A percentile compares a stretch with the other conserved stretches of the same genome.
Evolutionary conservation across 2,113 vertebrate genomes (phyloP).

Genomic region (Anas platyrhynchos): DNA sequence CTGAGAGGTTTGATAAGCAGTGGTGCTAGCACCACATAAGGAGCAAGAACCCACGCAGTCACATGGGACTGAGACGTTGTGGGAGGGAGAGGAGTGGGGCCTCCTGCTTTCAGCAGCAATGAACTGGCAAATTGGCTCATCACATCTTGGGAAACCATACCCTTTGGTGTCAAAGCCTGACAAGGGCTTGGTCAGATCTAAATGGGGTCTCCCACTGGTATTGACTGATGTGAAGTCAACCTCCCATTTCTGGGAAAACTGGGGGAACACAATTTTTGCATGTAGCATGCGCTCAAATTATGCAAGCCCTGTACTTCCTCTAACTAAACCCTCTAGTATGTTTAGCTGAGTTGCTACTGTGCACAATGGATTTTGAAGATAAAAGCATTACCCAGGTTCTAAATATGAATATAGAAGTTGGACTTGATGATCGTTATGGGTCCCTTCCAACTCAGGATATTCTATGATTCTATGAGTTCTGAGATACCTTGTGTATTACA

Average conservation of each 20-base stretch:
- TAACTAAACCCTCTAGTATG: background rate
- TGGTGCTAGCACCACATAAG: background rate
- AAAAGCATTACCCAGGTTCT: background rate
- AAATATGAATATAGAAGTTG: background rate
- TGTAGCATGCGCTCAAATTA: background rate
- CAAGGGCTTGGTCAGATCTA: background rate
- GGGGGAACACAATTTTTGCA: background rate
- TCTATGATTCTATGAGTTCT: background rate
- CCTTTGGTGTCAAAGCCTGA: background rate
- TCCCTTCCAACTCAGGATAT: too few species aligned
- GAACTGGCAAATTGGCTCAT: background rate
- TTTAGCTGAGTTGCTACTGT: background rate
- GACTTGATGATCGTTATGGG: too few species aligned
- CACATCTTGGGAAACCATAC: background rate
- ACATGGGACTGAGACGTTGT: accelerated
- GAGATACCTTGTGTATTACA: background rate
- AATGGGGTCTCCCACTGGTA: background rate
- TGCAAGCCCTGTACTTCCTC: background rate
- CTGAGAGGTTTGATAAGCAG: background rate
- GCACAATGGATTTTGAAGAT: background rate
- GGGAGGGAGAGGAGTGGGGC: background rate
- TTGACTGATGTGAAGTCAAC: background rate
- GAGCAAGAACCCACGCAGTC: background rate
- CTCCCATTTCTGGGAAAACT: background rate
- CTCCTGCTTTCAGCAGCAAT: background rate